Percentiles rank a stretch among this genome's conserved stretches.
Conservation (phyloP, 2,797 vertebrate genomes). For the Eidolon dupreanum region DNA sequence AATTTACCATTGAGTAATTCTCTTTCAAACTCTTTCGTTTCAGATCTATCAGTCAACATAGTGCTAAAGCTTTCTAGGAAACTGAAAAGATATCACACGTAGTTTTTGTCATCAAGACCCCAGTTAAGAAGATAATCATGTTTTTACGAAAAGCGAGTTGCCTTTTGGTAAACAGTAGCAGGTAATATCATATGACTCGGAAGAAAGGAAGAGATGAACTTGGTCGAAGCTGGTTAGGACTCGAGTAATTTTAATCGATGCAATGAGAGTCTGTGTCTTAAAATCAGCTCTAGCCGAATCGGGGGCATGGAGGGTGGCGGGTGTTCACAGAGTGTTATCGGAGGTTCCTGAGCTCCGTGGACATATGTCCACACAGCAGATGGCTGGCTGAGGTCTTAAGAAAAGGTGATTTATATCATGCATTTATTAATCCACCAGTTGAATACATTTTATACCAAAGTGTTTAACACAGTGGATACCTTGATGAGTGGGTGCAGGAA, state of each 20-base stretch:
- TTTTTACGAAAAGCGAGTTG: background rate
- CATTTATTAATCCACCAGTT: background rate
- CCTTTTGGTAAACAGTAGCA: background rate
- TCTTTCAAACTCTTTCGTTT: background rate
- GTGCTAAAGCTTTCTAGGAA: background rate
- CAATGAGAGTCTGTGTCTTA: background rate
- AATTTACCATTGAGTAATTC: too few relatives aligned
- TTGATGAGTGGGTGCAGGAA: rapidly evolving
- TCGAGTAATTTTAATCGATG: too few relatives aligned
- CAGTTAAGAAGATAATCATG: background rate
- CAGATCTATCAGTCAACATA: background rate
- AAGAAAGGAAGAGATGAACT: background rate
- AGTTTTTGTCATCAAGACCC: background rate
- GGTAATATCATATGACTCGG: background rate
- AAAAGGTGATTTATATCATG: background rate
- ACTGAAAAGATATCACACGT: background rate
- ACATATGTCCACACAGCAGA: too few relatives aligned
- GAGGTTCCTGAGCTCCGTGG: background rate
- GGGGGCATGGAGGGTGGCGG: rapidly evolving
- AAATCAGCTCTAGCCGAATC: background rate
- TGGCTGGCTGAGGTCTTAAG: background rate
- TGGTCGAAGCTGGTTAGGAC: background rate
- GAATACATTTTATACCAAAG: too few relatives aligned
- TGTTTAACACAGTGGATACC: background rate
- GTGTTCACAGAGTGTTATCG: too few relatives aligned